These are phyloP conservation scores for Sipha flava DNA, from an alignment of 1,140 invertebrate species.

Conservation along the genomic window DNA sequence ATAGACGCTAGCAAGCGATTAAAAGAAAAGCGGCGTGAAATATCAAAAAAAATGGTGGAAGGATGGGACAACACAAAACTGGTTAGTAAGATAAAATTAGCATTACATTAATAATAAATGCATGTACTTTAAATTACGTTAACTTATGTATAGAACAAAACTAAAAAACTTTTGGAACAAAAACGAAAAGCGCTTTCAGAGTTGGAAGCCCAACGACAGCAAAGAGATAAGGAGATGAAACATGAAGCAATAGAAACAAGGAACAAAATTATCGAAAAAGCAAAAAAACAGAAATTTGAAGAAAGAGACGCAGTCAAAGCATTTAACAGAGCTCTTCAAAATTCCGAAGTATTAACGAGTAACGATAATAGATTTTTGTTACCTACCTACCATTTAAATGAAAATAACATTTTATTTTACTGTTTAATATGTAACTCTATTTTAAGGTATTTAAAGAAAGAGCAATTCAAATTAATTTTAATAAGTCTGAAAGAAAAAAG, in stretches of 20 bases:
- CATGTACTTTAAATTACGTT: not conserved
- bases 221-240: not conserved
- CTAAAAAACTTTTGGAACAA: constrained; percentile 12
- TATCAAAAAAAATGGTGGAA: not conserved
- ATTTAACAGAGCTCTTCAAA: not conserved
- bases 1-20: not conserved
- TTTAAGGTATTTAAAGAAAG: constrained; percentile 4
- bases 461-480: not conserved
- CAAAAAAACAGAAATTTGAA: not conserved
- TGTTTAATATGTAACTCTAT: not conserved
- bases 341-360: constrained; percentile 6
- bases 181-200: not conserved
- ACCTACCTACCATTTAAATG: not conserved
- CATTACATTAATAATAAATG: no score
- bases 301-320: constrained; percentile 1
- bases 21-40: not conserved
- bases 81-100: not conserved
- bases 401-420: not conserved
- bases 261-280: not conserved
- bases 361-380: not conserved
- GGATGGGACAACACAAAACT: constrained; percentile 10
- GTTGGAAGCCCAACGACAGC: not conserved
- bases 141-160: not conserved
- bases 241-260: not conserved
- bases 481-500: not conserved